These are phyloP conservation scores for Tiphia femorata DNA, from an alignment of 2,888 invertebrate genomes.

Conservation along the genomic window DNA sequence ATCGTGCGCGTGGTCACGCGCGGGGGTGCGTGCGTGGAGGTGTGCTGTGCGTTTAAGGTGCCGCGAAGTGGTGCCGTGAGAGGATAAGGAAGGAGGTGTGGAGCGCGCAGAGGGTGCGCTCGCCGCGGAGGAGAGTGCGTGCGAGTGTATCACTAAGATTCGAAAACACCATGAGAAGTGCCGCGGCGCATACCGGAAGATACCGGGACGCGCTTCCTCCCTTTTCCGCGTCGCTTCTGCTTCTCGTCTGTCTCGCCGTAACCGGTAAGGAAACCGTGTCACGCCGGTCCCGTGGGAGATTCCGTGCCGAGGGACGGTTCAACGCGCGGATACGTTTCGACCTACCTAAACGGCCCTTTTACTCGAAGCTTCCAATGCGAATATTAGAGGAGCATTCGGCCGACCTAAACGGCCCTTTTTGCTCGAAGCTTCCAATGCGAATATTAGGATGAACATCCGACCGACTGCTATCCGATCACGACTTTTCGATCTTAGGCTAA, in stretches of 20 bases:
- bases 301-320: too few species aligned
- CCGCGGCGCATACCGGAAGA: too few species aligned
- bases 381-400: too few species aligned
- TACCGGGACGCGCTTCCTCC: constrained; percentile 50
- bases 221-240: constrained; percentile 51
- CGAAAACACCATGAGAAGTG: constrained; percentile 52
- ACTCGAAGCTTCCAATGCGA: too few species aligned
- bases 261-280: constrained; percentile 55
- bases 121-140: not conserved
- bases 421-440: too few species aligned
- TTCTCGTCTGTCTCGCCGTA: constrained; percentile 52
- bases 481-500: too few species aligned
- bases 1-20: constrained; percentile 21
- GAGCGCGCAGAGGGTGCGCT: not conserved
- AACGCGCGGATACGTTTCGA: too few species aligned
- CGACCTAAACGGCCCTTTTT: too few species aligned
- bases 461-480: too few species aligned
- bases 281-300: not conserved
- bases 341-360: too few species aligned
- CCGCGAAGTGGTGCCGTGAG: too few species aligned
- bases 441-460: too few species aligned
- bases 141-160: constrained; percentile 14
- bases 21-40: constrained; percentile 13
- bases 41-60: not conserved
- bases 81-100: not conserved